Percentiles rank a stretch among this genome's conserved stretches.
phyloP scores from a whole-genome alignment of 2,113 vertebrate species.

The Butorides virescens region DNA sequence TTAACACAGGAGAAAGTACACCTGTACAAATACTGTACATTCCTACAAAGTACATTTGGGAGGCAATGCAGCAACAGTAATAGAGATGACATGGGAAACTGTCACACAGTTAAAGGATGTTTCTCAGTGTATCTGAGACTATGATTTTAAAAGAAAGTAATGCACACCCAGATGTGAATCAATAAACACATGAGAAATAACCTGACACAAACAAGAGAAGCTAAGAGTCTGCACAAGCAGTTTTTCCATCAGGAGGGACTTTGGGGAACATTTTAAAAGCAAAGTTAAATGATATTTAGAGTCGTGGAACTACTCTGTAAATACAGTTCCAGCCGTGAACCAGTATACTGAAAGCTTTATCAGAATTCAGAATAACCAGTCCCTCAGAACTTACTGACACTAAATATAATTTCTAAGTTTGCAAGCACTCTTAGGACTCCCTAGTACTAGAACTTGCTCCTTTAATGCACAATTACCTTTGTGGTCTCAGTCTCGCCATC shows the following conservation, averaged over 20 bases:
- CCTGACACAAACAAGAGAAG: too few relatives aligned
- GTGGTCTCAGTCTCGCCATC: slow-evolving; percentile 83
- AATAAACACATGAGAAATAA: background rate
- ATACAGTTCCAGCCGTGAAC: background rate
- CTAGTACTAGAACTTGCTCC: background rate
- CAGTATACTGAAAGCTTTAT: background rate
- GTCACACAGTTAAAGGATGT: background rate
- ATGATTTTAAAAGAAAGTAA: background rate
- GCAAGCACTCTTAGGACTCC: background rate
- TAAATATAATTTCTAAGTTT: background rate
- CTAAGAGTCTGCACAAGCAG: background rate
- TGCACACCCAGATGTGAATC: background rate
- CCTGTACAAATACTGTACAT: background rate
- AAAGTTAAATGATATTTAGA: background rate
- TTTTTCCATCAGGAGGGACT: background rate
- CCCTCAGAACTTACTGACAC: background rate
- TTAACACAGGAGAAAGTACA: background rate
- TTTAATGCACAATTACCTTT: slow-evolving; percentile 75
- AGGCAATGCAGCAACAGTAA: background rate
- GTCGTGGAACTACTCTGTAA: background rate
- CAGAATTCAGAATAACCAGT: background rate
- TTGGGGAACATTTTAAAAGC: background rate
- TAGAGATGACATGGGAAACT: background rate
- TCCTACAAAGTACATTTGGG: background rate
- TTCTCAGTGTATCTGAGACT: background rate